A percentile compares a stretch with the other conserved stretches of the same genome.
Conservation (phyloP, 2,797 vertebrate species). For the Acanthurus leucopareius region DNA sequence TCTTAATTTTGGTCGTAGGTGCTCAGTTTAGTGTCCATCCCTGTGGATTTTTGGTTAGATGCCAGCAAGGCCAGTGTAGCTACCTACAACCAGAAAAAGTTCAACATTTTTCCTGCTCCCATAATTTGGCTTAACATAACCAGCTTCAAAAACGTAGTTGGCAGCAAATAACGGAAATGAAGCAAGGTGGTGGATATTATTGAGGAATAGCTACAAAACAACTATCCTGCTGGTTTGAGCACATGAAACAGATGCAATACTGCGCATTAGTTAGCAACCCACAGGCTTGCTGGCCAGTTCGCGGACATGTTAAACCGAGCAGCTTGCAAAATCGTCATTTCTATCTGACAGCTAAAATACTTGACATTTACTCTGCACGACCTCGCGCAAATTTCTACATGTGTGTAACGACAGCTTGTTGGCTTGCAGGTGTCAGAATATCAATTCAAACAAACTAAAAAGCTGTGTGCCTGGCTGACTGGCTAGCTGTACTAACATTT, state of each 20-base stretch:
- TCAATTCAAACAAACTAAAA: conserved; percentile 59
- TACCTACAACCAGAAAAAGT: conserved; percentile 74
- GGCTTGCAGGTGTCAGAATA: conserved; percentile 38
- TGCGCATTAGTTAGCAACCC: conserved; percentile 77
- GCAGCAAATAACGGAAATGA: conserved; percentile 48
- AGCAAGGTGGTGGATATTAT: conserved; percentile 27
- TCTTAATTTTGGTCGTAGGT: conserved; percentile 74
- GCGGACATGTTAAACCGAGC: conserved; percentile 72
- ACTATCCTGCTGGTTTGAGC: conserved; percentile 54
- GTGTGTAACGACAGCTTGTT: conserved; percentile 23
- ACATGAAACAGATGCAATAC: conserved; percentile 69
- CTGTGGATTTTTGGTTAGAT: conserved; percentile 74
- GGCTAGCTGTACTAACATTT: conserved; percentile 66
- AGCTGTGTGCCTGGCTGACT: conserved; percentile 42
- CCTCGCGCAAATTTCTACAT: conserved; percentile 10
- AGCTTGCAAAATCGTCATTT: conserved; percentile 49
- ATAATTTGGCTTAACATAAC: conserved; percentile 65
- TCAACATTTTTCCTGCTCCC: conserved; percentile 64
- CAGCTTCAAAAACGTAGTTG: conserved; percentile 38
- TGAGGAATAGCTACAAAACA: conserved; percentile 50
- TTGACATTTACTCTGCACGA: conserved; percentile 38
- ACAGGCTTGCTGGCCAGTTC: conserved; percentile 70
- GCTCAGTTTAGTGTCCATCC: conserved; percentile 81
- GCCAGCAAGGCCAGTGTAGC: conserved; percentile 81
- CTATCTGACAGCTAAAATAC: conserved; percentile 48